A percentile compares a stretch with the other conserved stretches of the same genome.
Evolutionary conservation across 1,140 invertebrate species (phyloP).

Genomic region (Agraylea sexmaculata): DNA sequence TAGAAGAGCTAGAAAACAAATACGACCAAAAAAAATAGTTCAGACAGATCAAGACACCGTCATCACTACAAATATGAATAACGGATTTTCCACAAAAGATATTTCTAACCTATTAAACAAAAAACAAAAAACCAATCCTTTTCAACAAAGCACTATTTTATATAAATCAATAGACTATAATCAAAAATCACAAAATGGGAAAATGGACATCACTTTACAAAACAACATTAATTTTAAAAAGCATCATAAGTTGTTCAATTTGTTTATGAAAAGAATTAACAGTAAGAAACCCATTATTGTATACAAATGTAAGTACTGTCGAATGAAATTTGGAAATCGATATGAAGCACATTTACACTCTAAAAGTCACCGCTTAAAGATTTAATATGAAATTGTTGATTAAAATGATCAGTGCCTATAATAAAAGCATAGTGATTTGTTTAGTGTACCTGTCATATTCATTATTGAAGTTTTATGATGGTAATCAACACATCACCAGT

Average conservation of each 20-base stretch:
- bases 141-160: not conserved
- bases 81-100: not conserved
- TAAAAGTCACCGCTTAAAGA: conserved; percentile 11
- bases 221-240: not conserved
- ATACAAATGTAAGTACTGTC: conserved; percentile 19
- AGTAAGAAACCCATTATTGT: conserved; percentile 12
- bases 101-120: not conserved
- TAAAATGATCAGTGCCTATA: conserved; percentile 22
- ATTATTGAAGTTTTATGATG: no score
- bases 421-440: conserved; percentile 14
- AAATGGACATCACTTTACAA: not conserved
- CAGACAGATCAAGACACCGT: conserved; percentile 24
- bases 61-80: not conserved
- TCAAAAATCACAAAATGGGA: conserved; percentile 1
- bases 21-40: conserved; percentile 36
- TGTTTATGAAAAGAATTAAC: conserved; percentile 12
- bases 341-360: conserved; percentile 18
- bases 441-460: conserved; percentile 19
- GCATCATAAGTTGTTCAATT: conserved; percentile 1
- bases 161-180: not conserved
- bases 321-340: conserved; percentile 17
- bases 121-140: not conserved
- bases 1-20: conserved; percentile 35
- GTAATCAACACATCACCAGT: no score
- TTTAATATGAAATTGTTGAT: conserved; percentile 15